phyloP scores from a whole-genome alignment of 1,140 invertebrate species.

The Onthophagus taurus region DNA sequence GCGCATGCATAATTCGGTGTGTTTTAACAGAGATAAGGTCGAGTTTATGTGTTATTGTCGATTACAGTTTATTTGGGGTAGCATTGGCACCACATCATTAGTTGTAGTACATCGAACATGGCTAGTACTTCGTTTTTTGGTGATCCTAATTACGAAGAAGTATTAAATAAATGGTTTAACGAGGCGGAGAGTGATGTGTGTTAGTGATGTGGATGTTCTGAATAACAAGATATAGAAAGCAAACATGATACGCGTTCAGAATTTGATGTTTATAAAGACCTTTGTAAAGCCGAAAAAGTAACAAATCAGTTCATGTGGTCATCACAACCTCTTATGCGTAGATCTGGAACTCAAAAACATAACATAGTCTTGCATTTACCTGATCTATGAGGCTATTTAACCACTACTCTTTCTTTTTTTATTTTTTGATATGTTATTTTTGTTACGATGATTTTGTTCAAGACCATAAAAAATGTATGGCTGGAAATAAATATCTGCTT shows the following conservation, averaged over 20 bases:
- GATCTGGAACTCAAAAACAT: background rate
- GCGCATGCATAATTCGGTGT: background rate
- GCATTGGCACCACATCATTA: background rate
- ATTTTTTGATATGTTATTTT: background rate
- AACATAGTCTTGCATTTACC: background rate
- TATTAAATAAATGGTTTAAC: background rate
- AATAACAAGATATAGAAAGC: conserved; percentile 7
- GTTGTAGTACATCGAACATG: background rate
- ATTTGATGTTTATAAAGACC: background rate
- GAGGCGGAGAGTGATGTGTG: too few relatives aligned
- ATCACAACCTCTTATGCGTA: background rate
- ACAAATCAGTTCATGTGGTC: background rate
- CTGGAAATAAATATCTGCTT: conserved; percentile 1
- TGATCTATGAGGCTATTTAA: background rate
- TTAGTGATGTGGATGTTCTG: too few relatives aligned
- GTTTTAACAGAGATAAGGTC: background rate
- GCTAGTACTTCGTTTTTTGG: background rate
- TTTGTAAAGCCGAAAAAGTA: too few relatives aligned
- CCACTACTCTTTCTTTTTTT: background rate
- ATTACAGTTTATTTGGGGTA: background rate
- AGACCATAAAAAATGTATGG: background rate
- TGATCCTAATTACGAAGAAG: background rate
- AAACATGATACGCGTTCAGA: conserved; percentile 1
- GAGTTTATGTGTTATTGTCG: background rate
- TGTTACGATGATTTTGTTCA: background rate